A percentile compares a stretch with the other conserved stretches of the same genome.
These are phyloP conservation scores for Congeria kusceri DNA, from an alignment of 2,888 invertebrate genomes.

Conservation along the genomic window DNA sequence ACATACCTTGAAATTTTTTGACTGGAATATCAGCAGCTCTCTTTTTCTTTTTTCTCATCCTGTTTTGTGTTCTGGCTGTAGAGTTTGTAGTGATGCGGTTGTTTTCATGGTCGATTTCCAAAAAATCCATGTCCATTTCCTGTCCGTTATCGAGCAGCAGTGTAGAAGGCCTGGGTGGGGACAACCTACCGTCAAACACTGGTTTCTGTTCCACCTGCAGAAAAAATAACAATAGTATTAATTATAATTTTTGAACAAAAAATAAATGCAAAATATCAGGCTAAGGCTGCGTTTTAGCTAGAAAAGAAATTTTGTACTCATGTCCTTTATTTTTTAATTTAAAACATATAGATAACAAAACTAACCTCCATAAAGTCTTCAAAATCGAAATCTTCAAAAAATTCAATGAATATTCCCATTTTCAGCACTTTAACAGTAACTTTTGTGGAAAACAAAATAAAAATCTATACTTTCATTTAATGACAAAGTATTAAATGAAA, in stretches of 20 bases:
- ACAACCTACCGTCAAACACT: constrained; percentile 62
- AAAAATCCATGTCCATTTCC: constrained; percentile 76
- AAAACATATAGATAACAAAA: background rate
- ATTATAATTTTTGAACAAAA: too few relatives aligned
- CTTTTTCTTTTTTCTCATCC: constrained; percentile 78
- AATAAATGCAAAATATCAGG: too few relatives aligned
- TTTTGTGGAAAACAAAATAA: too few relatives aligned
- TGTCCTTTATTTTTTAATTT: too few relatives aligned
- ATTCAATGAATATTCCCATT: constrained; percentile 7
- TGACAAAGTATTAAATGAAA: too few relatives aligned
- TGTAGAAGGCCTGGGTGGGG: constrained; percentile 74
- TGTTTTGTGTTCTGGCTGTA: constrained; percentile 50
- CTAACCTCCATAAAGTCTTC: constrained; percentile 1
- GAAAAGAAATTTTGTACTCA: too few relatives aligned
- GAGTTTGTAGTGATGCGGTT: constrained; percentile 52
- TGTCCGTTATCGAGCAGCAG: constrained; percentile 79
- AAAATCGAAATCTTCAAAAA: background rate
- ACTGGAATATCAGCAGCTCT: constrained; percentile 79
- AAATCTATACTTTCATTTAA: too few relatives aligned
- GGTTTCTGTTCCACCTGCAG: constrained; percentile 77
- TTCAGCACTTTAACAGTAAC: background rate
- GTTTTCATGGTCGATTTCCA: constrained; percentile 65
- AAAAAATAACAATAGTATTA: background rate
- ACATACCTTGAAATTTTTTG: constrained; percentile 81
- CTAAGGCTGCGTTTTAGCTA: too few relatives aligned